phyloP scores from a whole-genome alignment of 2,888 invertebrate genomes.

The Lepidochitona cinerea region DNA sequence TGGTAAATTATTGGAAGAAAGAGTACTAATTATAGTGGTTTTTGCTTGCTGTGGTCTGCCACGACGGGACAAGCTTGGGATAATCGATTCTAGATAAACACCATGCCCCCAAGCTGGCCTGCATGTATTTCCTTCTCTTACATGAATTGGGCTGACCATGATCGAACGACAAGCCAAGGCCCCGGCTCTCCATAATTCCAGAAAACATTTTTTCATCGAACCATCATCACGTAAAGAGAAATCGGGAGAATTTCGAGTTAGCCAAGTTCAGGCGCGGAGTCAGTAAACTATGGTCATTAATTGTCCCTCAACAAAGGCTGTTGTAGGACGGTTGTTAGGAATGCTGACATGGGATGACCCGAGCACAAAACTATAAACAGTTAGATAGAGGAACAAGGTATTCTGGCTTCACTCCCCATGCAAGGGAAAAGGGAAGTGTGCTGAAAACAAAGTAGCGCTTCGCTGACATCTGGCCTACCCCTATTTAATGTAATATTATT shows the following conservation, averaged over 20 bases:
- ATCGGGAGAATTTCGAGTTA: no score
- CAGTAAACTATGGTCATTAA: background rate
- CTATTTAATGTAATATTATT: background rate
- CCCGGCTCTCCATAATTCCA: no score
- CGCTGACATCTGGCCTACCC: background rate
- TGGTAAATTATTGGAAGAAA: background rate
- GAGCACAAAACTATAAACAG: background rate
- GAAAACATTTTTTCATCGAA: background rate
- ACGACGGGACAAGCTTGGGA: background rate
- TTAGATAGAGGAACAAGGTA: background rate
- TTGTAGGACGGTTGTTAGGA: background rate
- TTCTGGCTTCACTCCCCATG: background rate
- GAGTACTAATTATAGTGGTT: constrained; percentile 1
- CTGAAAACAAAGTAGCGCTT: background rate
- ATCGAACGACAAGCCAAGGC: background rate
- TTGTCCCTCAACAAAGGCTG: background rate
- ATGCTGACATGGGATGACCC: background rate
- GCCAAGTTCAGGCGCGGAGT: background rate
- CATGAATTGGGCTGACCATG: background rate
- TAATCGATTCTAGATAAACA: constrained; percentile 1
- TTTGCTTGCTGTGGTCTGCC: constrained; percentile 3
- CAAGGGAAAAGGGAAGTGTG: background rate
- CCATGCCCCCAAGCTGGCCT: background rate
- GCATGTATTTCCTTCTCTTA: background rate
- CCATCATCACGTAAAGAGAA: background rate